Evolutionary conservation across 2,797 vertebrate species (phyloP), one percentile per base, ranked within the genome.

Genomic region (Eremophila alpestris): DNA sequence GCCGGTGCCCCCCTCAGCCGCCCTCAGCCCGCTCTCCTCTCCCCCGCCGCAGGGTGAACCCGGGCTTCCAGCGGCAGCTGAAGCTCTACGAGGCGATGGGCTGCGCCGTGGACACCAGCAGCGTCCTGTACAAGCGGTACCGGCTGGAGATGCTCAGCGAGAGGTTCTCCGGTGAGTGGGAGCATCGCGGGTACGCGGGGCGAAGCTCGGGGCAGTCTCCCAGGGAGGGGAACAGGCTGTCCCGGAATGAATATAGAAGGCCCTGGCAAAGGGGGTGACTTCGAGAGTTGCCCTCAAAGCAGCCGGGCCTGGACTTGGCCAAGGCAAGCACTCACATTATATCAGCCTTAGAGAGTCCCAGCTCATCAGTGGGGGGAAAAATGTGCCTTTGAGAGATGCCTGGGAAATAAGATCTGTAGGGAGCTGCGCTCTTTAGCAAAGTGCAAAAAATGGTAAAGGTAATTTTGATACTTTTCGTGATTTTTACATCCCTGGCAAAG

Each of bases 51-150:
- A 99, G 99, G 97, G 98, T 99, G 92, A 99, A 99, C 96, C 96
- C 98, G 9, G 99, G 98, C 12, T 99, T 99, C 97, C 97, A 98
- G 84, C 96, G 96, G 75, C 99, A 99, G 95, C 94, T 99, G 94
- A 89, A 95, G 94, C 95, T 99, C 24, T 99, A 99, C 65, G 98
- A 99, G 96, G 95, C 97, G 40, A 98, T 99, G 99, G 97, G 98
- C 46, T 99, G 97, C 90, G 80, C 98, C 78, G 98, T 99, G 59
- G 98, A 99, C 83, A 91, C 90, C 48, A 96, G 97, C 82, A 98
- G 98, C 95, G 95, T 98, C 7, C 64, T 98, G 43, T 99, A 99
- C 96, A 99, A 99, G 96, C 98, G 98, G 23, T 99, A 99, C 97
- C 98, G 98, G 95, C 97, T 99, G 84, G 98, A 97, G 89, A 98